Conservation (phyloP, 2,888 invertebrate genomes). For the Drosophila quinaria region DNA sequence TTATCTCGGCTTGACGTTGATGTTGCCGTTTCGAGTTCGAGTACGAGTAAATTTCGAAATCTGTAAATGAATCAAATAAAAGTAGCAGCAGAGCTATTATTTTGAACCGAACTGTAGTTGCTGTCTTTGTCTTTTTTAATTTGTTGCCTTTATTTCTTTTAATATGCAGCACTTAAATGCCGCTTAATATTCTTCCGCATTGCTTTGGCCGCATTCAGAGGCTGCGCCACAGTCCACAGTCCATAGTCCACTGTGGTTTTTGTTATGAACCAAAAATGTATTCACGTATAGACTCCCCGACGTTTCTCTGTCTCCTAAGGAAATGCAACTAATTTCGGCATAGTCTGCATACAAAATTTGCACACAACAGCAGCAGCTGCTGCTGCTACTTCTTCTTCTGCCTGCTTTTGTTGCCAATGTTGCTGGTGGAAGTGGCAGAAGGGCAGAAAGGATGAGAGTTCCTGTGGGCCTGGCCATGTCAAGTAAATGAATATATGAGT, state of each 20-base stretch:
- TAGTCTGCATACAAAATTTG: slow-evolving; percentile 59
- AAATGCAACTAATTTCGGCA: slow-evolving; percentile 70
- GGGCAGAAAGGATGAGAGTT: slow-evolving; percentile 11
- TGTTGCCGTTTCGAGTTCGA: neutral
- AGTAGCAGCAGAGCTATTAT: neutral
- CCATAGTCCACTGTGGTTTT: slow-evolving; percentile 43
- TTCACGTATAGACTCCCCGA: slow-evolving; percentile 10
- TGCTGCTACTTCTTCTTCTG: slow-evolving; percentile 11
- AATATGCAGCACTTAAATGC: slow-evolving; percentile 74
- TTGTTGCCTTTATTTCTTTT: slow-evolving; percentile 23
- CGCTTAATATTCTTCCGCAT: slow-evolving; percentile 80
- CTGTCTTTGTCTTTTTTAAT: slow-evolving; percentile 6
- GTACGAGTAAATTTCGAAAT: neutral
- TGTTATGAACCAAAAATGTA: slow-evolving; percentile 49
- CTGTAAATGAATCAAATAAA: slow-evolving; percentile 11
- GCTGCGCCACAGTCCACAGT: slow-evolving; percentile 36
- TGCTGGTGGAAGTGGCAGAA: neutral
- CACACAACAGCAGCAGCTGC: slow-evolving; percentile 40
- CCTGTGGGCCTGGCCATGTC: slow-evolving; percentile 66
- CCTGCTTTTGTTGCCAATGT: slow-evolving; percentile 14
- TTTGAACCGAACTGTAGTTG: slow-evolving; percentile 14
- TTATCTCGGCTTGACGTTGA: slow-evolving; percentile 24
- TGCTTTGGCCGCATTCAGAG: slow-evolving; percentile 79
- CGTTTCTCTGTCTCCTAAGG: slow-evolving; percentile 22
- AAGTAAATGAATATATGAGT: slow-evolving; percentile 79